phyloP scores from a whole-genome alignment of 2,113 vertebrate genomes.

The Datnioides undecimradiatus region DNA sequence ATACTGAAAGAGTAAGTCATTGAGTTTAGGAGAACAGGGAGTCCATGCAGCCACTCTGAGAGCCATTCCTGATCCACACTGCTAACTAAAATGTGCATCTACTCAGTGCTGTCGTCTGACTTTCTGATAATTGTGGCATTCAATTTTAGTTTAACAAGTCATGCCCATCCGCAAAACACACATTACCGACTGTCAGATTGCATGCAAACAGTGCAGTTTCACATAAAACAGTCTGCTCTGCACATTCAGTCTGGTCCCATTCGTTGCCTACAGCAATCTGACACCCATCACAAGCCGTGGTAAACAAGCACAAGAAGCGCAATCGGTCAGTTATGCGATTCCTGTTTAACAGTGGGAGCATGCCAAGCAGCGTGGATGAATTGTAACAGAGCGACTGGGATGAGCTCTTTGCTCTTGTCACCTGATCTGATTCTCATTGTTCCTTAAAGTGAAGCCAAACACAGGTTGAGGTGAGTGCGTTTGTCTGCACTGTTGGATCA shows the following conservation, averaged over 20 bases:
- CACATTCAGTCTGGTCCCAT: conserved; percentile 17
- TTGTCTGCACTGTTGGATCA: conserved; percentile 33
- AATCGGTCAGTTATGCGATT: conserved; percentile 45
- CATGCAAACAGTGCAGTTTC: conserved; percentile 54
- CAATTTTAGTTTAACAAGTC: conserved; percentile 51
- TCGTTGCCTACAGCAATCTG: conserved; percentile 19
- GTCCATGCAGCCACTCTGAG: conserved; percentile 21
- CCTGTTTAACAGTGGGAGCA: conserved; percentile 38
- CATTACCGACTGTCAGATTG: conserved; percentile 32
- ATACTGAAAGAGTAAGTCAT: conserved; percentile 50
- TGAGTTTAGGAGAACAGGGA: conserved; percentile 46
- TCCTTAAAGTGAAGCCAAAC: conserved; percentile 44
- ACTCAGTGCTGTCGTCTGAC: conserved; percentile 21
- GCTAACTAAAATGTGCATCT: conserved; percentile 7
- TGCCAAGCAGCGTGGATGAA: conserved; percentile 32
- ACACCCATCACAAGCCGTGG: conserved; percentile 10
- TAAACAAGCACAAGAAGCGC: conserved; percentile 45
- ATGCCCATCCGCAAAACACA: conserved; percentile 26
- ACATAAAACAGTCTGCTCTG: conserved; percentile 38
- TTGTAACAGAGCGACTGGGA: conserved; percentile 18
- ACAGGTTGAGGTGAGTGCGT: conserved; percentile 16
- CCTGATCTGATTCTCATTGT: conserved; percentile 54
- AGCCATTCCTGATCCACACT: conserved; percentile 10
- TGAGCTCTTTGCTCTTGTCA: conserved; percentile 45
- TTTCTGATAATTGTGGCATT: conserved; percentile 51